Evolutionary conservation across 1,140 invertebrate species (phyloP), one percentile per base, ranked within the genome.

Genomic region (Nilaparvata lugens): DNA sequence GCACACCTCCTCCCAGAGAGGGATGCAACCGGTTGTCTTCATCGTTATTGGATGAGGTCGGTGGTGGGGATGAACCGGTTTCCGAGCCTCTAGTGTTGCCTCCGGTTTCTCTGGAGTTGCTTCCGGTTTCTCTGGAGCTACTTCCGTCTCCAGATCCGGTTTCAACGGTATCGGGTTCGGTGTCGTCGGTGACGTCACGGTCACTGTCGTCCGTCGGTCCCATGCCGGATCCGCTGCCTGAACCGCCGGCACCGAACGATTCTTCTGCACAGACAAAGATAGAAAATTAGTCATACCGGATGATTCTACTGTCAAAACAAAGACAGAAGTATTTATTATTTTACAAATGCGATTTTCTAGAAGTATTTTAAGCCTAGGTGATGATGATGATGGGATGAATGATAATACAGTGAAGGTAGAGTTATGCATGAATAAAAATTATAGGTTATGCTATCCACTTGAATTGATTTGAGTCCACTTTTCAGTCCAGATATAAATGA

Each of bases 191-290:
- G 2, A 19, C 45, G 21, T 48, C 45, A 11, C 31, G 4, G 7
- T 6, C 31, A 11, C 13, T 35, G 31, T 35, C 25, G 25, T 28
- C 25, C 7, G 25, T 28, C 4, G 67, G 69, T 11, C 73, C 73
- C 9, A 74, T 75, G 0, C 82, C 80, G 31, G 31, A 2, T 4
- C 31, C 81, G 65, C 81, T 80, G 18, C 82, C 82, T 11, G 80
- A 81, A 28, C 79, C 77, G 31, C 7, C 31, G 62, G 75, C 77
- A 11, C 7, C 31, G 62, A 76, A 76, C 0, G 75, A 71, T 60
- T 81, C 78, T 61, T 82, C 79, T 80, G 71, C 52, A 72, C 68
- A 56, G 63, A 51, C 38, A 55, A 31, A 56, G 35, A 40, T 35
- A 19, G 38, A 21, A 59, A 23, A 60, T 24, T 42, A n/a, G 51